These are phyloP conservation scores for Hypercompe scribonia DNA, from an alignment of 2,888 invertebrate species.

Conservation along the genomic window DNA sequence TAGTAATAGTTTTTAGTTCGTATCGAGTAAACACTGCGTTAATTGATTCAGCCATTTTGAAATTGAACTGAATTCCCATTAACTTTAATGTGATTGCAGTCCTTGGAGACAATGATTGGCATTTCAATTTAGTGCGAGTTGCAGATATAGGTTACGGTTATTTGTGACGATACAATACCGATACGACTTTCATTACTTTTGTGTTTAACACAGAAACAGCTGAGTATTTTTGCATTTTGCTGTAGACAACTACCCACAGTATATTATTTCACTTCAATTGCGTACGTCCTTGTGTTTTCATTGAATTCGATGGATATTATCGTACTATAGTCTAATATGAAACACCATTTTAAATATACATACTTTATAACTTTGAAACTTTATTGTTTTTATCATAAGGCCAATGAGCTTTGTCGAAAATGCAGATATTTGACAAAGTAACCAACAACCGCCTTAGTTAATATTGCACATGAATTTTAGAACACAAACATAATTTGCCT, in stretches of 20 bases:
- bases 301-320: no score
- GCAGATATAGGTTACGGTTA: conserved; percentile 54
- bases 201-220: neutral
- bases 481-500: no score
- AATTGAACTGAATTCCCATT: conserved; percentile 18
- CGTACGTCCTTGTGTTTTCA: no score
- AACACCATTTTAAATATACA: no score
- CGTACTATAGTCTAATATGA: no score
- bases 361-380: no score
- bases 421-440: no score
- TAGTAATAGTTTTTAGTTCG: neutral
- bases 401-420: no score
- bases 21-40: neutral
- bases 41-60: neutral
- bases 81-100: conserved; percentile 10
- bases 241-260: neutral
- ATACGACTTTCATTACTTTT: neutral
- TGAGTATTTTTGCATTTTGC: neutral
- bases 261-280: neutral
- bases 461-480: no score
- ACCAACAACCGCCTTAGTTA: no score
- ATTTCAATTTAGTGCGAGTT: conserved; percentile 69
- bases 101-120: conserved; percentile 67
- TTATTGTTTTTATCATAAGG: no score
- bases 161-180: neutral